Percentiles rank a stretch among this genome's conserved stretches.
These are phyloP conservation scores for Protonemura montana DNA, from an alignment of 2,888 invertebrate genomes.

Conservation along the genomic window DNA sequence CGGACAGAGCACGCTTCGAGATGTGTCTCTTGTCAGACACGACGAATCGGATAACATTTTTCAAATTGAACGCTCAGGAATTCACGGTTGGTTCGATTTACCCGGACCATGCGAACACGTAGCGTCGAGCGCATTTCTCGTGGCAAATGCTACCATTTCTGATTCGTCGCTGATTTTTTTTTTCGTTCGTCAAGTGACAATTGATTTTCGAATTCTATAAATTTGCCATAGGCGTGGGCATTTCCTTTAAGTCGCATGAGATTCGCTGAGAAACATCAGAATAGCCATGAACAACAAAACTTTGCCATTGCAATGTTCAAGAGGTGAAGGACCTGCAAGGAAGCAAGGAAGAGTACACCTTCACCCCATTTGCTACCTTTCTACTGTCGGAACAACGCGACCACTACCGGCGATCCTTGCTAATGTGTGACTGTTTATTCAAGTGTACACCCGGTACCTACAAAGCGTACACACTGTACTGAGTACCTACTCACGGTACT, in stretches of 20 bases:
- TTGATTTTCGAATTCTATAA: background rate
- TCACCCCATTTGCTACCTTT: background rate
- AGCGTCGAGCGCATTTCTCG: background rate
- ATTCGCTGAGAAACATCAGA: background rate
- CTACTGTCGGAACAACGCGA: background rate
- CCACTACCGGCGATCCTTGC: background rate
- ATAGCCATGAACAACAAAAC: too few relatives aligned
- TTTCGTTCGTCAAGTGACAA: background rate
- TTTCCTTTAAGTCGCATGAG: background rate
- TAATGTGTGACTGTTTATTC: background rate
- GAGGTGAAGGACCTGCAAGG: too few relatives aligned
- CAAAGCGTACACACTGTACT: background rate
- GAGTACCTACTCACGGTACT: background rate
- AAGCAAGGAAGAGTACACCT: background rate
- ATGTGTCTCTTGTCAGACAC: background rate
- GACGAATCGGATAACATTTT: constrained; percentile 4
- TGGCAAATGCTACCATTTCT: background rate
- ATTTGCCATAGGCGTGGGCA: background rate
- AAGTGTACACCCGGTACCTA: background rate
- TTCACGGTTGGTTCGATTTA: background rate
- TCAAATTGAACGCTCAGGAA: background rate
- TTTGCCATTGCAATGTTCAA: background rate
- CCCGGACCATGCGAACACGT: background rate
- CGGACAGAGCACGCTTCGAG: too few relatives aligned
- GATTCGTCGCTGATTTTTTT: background rate